Percentiles rank a stretch among this genome's conserved stretches.
Conservation (phyloP, 2,797 vertebrate species). For the Poecilia velifera region DNA sequence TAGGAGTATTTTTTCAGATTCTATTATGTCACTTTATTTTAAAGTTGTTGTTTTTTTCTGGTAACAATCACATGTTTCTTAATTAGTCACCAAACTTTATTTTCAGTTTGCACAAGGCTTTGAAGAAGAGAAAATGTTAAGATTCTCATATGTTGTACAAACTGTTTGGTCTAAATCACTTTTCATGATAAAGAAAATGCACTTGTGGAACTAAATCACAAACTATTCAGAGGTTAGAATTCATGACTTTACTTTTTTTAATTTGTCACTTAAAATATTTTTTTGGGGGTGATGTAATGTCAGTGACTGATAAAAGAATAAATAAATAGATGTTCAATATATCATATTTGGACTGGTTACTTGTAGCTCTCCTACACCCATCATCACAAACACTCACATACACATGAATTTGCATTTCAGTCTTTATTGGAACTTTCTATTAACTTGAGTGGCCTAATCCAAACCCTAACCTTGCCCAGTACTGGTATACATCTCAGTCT, state of each 20-base stretch:
- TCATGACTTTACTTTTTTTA: neutral
- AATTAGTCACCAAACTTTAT: neutral
- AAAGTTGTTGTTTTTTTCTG: neutral
- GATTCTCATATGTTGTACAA: neutral
- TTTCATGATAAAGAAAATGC: neutral
- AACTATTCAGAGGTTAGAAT: neutral
- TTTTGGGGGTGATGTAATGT: neutral
- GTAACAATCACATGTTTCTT: neutral
- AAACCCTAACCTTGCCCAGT: neutral
- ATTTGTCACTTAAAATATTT: neutral
- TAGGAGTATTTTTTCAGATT: neutral
- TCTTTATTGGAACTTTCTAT: neutral
- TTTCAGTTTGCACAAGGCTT: neutral
- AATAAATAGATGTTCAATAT: conserved; percentile 8
- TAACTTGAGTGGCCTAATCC: neutral
- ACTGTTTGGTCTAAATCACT: neutral
- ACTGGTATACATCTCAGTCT: neutral
- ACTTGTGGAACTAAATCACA: neutral
- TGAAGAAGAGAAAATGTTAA: neutral
- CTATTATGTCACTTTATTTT: neutral
- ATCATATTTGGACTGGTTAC: neutral
- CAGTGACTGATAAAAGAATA: neutral
- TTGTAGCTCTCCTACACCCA: neutral
- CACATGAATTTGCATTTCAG: neutral
- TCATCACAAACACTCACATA: neutral